Conservation (phyloP, 2,113 vertebrate species). For the human (Homo sapiens) region GRCh38 chr14:22642001-22642500, state of each 20-base stretch:
- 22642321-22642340: too few species aligned
- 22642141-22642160: not conserved
- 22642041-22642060: not conserved
- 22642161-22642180: not conserved
- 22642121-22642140: not conserved
- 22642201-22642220: not conserved
- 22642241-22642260: not conserved
- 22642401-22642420: too few species aligned
- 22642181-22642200: not conserved
- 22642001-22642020: not conserved
- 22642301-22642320: too few species aligned
- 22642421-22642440: too few species aligned
- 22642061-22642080: not conserved
- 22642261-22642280: not conserved
- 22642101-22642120: not conserved
- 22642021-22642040: not conserved
- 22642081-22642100: not conserved
- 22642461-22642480: too few species aligned
- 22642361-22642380: too few species aligned
- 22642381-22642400: too few species aligned
- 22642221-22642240: not conserved
- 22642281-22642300: not conserved
- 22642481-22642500: rapidly evolving
- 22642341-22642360: too few species aligned
- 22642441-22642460: too few species aligned